Conservation (phyloP, 1,140 invertebrate species). For the Atta cephalotes region DNA sequence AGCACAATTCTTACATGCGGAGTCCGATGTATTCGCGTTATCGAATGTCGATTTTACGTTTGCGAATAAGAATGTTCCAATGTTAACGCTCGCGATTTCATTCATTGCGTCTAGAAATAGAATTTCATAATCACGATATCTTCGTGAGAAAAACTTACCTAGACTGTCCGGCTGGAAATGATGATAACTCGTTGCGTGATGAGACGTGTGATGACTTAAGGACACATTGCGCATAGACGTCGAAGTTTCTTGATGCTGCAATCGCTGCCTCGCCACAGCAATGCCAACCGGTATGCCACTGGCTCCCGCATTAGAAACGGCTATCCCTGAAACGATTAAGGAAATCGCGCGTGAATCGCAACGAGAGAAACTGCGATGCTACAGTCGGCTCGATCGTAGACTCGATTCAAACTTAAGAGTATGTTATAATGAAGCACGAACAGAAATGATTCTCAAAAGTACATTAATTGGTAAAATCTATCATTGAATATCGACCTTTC, state of each 20-base stretch:
- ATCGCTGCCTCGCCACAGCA: conserved; percentile 93
- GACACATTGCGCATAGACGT: conserved; percentile 85
- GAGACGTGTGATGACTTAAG: conserved; percentile 83
- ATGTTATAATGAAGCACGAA: background rate
- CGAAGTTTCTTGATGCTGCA: conserved; percentile 88
- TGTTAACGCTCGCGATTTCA: background rate
- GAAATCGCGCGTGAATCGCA: conserved; percentile 20
- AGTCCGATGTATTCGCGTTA: background rate
- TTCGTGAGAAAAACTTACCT: conserved; percentile 75
- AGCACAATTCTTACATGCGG: background rate
- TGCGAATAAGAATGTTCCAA: background rate
- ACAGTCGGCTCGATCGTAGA: background rate
- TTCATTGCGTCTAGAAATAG: background rate
- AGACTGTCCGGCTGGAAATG: conserved; percentile 84
- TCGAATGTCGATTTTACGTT: background rate
- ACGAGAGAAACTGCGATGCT: background rate
- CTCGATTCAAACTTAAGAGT: background rate
- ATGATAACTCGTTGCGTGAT: conserved; percentile 84
- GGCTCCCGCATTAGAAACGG: conserved; percentile 81
- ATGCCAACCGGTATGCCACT: conserved; percentile 93
- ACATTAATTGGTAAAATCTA: background rate
- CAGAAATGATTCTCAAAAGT: background rate
- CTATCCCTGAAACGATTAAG: conserved; percentile 79
- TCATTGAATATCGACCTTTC: background rate
- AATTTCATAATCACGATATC: conserved; percentile 17